Evolutionary conservation across 2,797 vertebrate genomes (phyloP).

Genomic region (Notamacropus eugenii): DNA sequence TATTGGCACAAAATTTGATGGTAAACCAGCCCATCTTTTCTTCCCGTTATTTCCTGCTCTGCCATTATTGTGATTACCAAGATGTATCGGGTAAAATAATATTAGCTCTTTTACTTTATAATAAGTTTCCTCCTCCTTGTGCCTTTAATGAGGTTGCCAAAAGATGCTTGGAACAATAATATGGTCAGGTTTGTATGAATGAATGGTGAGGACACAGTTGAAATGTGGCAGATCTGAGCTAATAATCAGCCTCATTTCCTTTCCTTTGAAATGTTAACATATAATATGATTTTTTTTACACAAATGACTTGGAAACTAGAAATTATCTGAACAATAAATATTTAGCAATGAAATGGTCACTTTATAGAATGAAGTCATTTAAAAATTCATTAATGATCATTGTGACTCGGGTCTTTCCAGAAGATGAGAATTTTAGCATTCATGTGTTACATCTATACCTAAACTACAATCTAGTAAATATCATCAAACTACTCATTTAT

Average conservation of each 20-base stretch:
- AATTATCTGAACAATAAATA: not conserved
- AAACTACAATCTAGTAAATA: conserved; percentile 28
- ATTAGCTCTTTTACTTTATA: not conserved
- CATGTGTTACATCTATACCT: conserved; percentile 13
- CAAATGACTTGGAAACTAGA: not conserved
- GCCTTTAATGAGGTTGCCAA: not conserved
- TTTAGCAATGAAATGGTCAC: not conserved
- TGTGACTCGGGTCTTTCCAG: conserved; percentile 4
- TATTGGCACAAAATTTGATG: not conserved
- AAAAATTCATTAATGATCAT: conserved; percentile 1
- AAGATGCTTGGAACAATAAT: not conserved
- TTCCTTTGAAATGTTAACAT: not conserved
- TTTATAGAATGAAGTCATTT: conserved; percentile 33
- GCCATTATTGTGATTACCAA: not conserved
- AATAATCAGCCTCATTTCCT: not conserved
- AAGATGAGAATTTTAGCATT: conserved; percentile 25
- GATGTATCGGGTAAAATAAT: not conserved
- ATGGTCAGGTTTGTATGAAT: not conserved
- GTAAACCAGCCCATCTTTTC: not conserved
- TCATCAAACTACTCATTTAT: conserved; percentile 10
- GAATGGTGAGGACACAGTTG: not conserved
- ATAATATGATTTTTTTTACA: not conserved
- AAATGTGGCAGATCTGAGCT: not conserved
- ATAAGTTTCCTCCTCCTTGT: not conserved
- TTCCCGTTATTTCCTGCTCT: conserved; percentile 6